Percentiles rank a stretch among this genome's conserved stretches.
Conservation (phyloP, 2,113 vertebrate species). For the Pangasianodon hypophthalmus region DNA sequence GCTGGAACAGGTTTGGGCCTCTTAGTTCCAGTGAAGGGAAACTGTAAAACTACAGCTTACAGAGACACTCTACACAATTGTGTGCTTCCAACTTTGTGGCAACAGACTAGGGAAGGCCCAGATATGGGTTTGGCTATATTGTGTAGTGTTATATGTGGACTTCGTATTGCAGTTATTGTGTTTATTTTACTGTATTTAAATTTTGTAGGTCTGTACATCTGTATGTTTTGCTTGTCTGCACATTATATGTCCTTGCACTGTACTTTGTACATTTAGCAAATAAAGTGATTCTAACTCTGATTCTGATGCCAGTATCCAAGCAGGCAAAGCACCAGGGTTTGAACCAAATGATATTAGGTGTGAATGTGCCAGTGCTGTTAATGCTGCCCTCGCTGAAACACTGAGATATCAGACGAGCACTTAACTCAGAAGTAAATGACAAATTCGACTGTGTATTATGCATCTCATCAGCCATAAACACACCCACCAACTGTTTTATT, state of each 20-base stretch:
- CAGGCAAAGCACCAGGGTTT: neutral
- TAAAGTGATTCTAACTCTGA: neutral
- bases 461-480: neutral
- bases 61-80: no score
- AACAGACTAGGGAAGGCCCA: no score
- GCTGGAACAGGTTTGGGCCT: no score
- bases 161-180: no score
- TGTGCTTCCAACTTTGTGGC: no score
- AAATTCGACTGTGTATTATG: neutral
- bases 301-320: neutral
- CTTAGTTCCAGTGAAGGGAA: no score
- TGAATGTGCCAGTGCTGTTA: neutral
- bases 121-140: no score
- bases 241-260: neutral
- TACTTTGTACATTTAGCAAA: neutral
- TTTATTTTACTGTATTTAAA: no score
- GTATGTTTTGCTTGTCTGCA: neutral
- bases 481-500: conserved; percentile 11
- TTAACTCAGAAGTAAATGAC: neutral
- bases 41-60: no score
- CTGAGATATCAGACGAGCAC: neutral
- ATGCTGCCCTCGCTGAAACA: neutral
- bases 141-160: no score
- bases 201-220: no score
- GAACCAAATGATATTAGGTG: neutral